Conservation (phyloP, 2,113 vertebrate genomes). For the Psammodynastes pulverulentus region DNA sequence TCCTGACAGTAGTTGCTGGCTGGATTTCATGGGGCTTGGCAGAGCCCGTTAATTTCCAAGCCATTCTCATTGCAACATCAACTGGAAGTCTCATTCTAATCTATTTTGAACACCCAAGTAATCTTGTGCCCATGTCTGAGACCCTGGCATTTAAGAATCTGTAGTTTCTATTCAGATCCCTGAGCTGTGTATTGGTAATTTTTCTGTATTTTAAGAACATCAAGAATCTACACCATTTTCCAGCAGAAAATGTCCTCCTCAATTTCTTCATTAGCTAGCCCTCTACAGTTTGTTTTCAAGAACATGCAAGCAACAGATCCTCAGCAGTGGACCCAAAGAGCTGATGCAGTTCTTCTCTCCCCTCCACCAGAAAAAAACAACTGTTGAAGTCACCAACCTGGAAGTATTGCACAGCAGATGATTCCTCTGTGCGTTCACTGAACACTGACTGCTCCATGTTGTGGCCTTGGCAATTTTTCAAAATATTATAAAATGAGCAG, state of each 20-base stretch:
- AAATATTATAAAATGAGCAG: slow-evolving; percentile 93
- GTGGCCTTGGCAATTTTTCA: slow-evolving; percentile 88
- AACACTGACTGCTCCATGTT: slow-evolving; percentile 83
- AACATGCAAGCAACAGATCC: neutral
- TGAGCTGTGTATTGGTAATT: neutral
- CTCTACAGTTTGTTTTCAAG: neutral
- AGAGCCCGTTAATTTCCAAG: too few species aligned
- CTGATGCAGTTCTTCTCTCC: neutral
- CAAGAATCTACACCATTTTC: neutral
- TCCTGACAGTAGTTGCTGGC: too few species aligned
- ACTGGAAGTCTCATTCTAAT: too few species aligned
- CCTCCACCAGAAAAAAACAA: neutral
- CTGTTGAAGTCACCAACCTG: slow-evolving; percentile 73
- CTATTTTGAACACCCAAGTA: neutral
- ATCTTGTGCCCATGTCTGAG: neutral
- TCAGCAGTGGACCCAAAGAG: neutral
- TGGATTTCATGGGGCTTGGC: too few species aligned
- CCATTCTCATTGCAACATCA: too few species aligned
- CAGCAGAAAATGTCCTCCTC: neutral
- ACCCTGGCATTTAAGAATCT: neutral
- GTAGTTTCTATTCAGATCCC: neutral
- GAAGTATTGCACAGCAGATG: slow-evolving; percentile 96
- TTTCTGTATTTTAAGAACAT: neutral
- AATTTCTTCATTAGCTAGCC: neutral
- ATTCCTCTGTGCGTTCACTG: slow-evolving; percentile 93